Evolutionary conservation across 1,140 invertebrate species (phyloP), one percentile per base, ranked within the genome.

Genomic region (Brachionus angularis): DNA sequence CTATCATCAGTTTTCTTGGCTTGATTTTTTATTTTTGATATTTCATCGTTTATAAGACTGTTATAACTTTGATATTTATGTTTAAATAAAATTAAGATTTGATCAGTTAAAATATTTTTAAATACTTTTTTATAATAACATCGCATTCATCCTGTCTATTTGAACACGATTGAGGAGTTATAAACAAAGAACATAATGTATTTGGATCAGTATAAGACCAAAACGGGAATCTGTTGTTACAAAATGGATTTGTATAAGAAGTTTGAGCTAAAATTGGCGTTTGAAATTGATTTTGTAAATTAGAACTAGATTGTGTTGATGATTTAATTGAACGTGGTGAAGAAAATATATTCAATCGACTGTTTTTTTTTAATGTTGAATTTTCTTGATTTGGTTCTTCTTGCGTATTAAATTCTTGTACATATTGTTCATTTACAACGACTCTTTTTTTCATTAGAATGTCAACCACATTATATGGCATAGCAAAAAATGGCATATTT

Each of bases 401-500:
- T n/a, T n/a, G n/a, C n/a, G n/a, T n/a, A n/a, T n/a, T n/a, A 34
- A 58, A 58, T 23, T 58, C 53, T 39, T 39, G 33, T 7, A 58
- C 53, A 21, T 39, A 14, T 14, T 10, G 8, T 25, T 58, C 53
- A 58, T 58, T 58, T 14, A 58, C 18, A n/a, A 58, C 53, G 3
- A 58, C 34, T 10, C 53, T 5, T 23, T 34, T 55, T 34, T 55
- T 31, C 21, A 18, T 39, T 3, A 58, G 21, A 5, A 58, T 18
- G 7, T 33, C 21, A 29, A 14, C 23, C 2, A 58, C 27, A 18
- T 23, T 39, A 18, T 14, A 8, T 1, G 53, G 53, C 1, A 58
- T 14, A 10, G 25, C 53, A 18, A 39, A 39, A 12, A 58, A 58
- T 18, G 53, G 53, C 23, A 23, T 23, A 21, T 36, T 39, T 34